Evolutionary conservation across 23 tunicate genomes (phyloP).

Genomic region (Aplidium turbinatum): DNA sequence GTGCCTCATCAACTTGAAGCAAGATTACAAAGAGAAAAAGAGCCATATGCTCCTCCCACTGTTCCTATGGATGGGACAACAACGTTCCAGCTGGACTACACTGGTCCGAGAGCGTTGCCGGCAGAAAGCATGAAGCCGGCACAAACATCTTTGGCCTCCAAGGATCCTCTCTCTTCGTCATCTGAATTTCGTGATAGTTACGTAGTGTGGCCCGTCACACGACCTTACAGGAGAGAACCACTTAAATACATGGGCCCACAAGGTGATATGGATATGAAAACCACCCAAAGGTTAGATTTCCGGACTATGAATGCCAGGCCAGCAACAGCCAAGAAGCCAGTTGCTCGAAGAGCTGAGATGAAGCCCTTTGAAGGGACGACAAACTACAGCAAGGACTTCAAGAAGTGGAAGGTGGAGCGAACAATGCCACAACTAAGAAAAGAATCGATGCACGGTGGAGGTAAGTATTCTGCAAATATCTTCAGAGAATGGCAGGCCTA

Average conservation of each 20-base stretch:
- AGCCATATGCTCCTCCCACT: constrained; percentile 52
- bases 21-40: constrained; percentile 50
- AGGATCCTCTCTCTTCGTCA: constrained; percentile 70
- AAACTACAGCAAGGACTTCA: constrained; percentile 77
- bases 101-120: constrained; percentile 58
- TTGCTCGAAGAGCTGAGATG: constrained; percentile 20
- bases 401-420: constrained; percentile 63
- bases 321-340: constrained; percentile 51
- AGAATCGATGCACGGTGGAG: constrained; percentile 42
- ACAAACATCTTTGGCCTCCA: constrained; percentile 53
- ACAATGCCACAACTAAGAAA: constrained; percentile 35
- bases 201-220: constrained; percentile 77
- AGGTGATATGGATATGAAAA: constrained; percentile 68
- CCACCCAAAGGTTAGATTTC: constrained; percentile 69
- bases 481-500: no score
- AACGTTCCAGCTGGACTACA: constrained; percentile 53
- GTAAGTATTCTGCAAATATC: no score
- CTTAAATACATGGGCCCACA: constrained; percentile 53
- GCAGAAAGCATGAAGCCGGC: constrained; percentile 83
- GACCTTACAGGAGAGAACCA: constrained; percentile 56
- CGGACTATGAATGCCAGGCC: constrained; percentile 44
- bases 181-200: constrained; percentile 86
- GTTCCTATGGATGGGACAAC: constrained; percentile 75
- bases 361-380: constrained; percentile 75
- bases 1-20: constrained; percentile 73